A percentile compares a stretch with the other conserved stretches of the same genome.
These are phyloP conservation scores for Grammomys surdaster DNA, from an alignment of 2,113 vertebrate species.

Conservation along the genomic window DNA sequence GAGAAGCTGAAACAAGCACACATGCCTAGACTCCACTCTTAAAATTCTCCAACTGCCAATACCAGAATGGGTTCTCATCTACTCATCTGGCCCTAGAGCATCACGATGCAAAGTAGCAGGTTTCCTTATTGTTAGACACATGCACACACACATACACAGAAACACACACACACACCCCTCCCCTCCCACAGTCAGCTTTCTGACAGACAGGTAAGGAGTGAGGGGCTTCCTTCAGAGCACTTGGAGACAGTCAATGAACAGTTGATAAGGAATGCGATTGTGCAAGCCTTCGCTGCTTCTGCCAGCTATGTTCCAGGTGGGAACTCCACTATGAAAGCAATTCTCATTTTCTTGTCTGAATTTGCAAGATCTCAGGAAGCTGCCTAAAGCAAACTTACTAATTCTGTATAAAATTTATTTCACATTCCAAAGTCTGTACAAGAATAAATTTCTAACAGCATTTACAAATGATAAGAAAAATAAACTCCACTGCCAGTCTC, in stretches of 20 bases:
- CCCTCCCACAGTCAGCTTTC: constrained; percentile 45
- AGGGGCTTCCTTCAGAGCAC: constrained; percentile 53
- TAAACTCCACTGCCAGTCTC: constrained; percentile 44
- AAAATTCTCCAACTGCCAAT: constrained; percentile 57
- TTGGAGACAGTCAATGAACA: constrained; percentile 58
- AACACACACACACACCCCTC: background rate
- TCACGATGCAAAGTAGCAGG: background rate
- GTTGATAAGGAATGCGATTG: constrained; percentile 68
- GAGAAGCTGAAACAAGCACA: constrained; percentile 55
- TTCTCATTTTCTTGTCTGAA: constrained; percentile 67
- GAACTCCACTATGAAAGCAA: constrained; percentile 64
- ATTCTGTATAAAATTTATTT: constrained; percentile 36
- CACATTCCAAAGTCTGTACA: constrained; percentile 61
- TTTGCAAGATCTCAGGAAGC: constrained; percentile 63
- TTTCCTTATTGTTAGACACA: background rate
- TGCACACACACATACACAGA: background rate
- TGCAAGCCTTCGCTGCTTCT: constrained; percentile 51
- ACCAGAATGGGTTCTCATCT: constrained; percentile 54
- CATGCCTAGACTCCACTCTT: constrained; percentile 62
- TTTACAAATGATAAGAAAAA: constrained; percentile 70
- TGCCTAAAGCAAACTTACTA: constrained; percentile 70
- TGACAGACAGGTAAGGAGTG: constrained; percentile 32
- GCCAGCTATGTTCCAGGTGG: constrained; percentile 61
- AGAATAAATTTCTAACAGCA: constrained; percentile 67
- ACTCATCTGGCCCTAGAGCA: background rate